These are phyloP conservation scores for Rhodinocichla rosea DNA, from an alignment of 2,113 vertebrate genomes.

Conservation along the genomic window DNA sequence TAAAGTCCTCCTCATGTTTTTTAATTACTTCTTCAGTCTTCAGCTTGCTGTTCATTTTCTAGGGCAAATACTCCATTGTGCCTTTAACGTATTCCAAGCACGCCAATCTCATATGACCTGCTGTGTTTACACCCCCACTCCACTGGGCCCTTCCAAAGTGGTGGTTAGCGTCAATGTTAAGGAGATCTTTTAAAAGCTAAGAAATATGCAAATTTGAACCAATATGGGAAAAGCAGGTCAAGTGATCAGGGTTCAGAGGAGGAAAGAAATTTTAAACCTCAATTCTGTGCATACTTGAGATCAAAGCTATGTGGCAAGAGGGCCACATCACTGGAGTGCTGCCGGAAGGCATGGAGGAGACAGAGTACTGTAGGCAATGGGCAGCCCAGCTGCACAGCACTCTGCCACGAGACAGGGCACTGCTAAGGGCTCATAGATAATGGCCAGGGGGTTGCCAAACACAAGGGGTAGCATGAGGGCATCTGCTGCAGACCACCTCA, in stretches of 20 bases:
- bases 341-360: rapidly evolving
- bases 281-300: neutral
- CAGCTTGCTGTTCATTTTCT: neutral
- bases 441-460: neutral
- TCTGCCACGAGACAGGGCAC: neutral
- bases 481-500: neutral
- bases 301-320: neutral
- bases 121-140: neutral
- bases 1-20: neutral
- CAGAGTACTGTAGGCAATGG: neutral
- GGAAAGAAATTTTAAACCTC: neutral
- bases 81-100: neutral
- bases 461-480: neutral
- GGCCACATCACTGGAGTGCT: neutral
- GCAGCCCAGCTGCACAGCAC: neutral
- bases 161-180: neutral
- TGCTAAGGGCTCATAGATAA: neutral
- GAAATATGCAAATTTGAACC: neutral
- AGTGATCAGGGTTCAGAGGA: neutral
- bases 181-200: neutral
- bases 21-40: neutral
- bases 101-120: neutral
- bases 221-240: neutral
- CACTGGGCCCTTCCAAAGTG: neutral
- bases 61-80: neutral